Conservation (phyloP, 2,113 vertebrate genomes). For the Orycteropus afer region DNA sequence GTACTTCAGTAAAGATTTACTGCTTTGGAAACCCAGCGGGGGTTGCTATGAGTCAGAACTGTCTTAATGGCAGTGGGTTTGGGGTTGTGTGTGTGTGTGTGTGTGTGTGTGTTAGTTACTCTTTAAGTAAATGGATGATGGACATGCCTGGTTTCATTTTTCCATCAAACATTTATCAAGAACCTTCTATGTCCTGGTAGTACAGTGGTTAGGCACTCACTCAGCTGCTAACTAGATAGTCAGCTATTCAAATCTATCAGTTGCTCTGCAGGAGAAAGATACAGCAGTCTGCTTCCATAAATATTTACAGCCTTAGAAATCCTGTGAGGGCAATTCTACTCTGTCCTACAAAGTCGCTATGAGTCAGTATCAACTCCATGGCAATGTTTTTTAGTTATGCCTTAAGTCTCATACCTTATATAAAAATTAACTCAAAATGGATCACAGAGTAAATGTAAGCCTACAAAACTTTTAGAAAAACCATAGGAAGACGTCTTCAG, state of each 20-base stretch:
- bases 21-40: too few species aligned
- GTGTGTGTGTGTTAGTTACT: too few species aligned
- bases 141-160: not conserved
- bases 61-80: too few species aligned
- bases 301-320: too few species aligned
- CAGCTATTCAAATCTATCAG: not conserved
- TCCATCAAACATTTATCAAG: not conserved
- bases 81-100: too few species aligned
- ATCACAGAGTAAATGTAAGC: constrained; percentile 26
- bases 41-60: too few species aligned
- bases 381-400: not conserved
- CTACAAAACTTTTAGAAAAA: constrained; percentile 24
- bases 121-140: not conserved
- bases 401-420: not conserved
- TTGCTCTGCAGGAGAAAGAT: not conserved
- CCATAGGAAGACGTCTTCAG: not conserved
- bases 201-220: not conserved
- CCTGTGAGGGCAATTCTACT: not conserved
- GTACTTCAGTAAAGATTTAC: too few species aligned
- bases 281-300: too few species aligned
- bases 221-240: not conserved
- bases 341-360: not conserved
- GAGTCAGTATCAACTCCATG: not conserved
- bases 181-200: not conserved
- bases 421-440: not conserved